Conservation (phyloP, 92 coral and sea anemone species). For the Chrysogorgia sp. region DNA sequence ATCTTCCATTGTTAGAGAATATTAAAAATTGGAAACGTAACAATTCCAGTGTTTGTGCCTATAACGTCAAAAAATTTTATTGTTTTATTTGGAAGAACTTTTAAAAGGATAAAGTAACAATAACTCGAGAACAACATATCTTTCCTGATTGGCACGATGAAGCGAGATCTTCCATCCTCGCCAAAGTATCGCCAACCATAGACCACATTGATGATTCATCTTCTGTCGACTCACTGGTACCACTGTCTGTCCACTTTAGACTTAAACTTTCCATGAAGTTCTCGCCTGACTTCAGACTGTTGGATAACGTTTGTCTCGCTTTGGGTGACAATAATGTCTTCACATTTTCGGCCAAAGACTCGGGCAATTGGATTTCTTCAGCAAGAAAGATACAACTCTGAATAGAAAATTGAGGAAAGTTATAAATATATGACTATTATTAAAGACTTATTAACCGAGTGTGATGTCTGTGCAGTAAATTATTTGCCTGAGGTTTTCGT, state of each 20-base stretch:
- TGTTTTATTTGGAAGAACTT: no score
- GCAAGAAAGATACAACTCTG: constrained; percentile 89
- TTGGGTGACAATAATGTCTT: constrained; percentile 57
- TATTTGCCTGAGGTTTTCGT: no score
- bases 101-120: no score
- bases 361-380: constrained; percentile 80
- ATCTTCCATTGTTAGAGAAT: no score
- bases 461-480: no score
- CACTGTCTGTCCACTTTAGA: constrained; percentile 64
- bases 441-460: no score
- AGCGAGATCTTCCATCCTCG: constrained; percentile 82
- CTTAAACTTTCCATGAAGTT: constrained; percentile 80
- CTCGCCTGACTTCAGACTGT: constrained; percentile 35
- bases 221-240: constrained; percentile 50
- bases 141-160: constrained; percentile 72
- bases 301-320: constrained; percentile 8
- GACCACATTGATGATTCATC: constrained; percentile 84
- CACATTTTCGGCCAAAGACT: constrained; percentile 67
- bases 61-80: no score
- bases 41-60: no score
- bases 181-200: constrained; percentile 76
- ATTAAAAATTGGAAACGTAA: no score
- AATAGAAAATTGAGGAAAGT: neutral
- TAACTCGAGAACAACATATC: constrained; percentile 81
- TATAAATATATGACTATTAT: no score